Base-by-base conservation (phyloP, 2,888 invertebrate species). In the Zygogramma bicolorata region DNA sequence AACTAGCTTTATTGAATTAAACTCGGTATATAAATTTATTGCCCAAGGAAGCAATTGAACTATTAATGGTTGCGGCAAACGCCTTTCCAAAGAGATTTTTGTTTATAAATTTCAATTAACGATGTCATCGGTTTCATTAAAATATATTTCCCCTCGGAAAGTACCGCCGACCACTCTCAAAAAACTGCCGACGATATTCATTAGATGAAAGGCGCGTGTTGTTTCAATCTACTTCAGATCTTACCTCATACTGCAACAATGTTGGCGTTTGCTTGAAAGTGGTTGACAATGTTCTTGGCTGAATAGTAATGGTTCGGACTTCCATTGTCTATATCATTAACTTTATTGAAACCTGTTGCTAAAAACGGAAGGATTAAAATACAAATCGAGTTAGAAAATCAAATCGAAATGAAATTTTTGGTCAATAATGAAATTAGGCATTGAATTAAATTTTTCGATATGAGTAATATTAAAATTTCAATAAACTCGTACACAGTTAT, bases 101-200 rank as follows among this genome's bases (percentile, higher is more conserved):
- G 67, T 71, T 71, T 71, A 71, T 71, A 71, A 71, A 71, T 68
- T 63, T 71, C 68, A 71, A 71, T 71, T 63, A 42, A 40, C 40
- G 29, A 40, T 62, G 67, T 62, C 71, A 66, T 70, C 61, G 60
- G 29, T 58, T 67, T 40, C 34, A 71, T 71, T 68, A 49, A 63
- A 68, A 71, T 68, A 68, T 61, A 71, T 63, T 63, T 27, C 42
- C 27, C 20, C 27, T 18, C 20, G n/a, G 8, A 10, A 46, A 18
- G 10, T 27, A 15, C 31, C 8, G 22, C 20, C 38, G 18, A 13
- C 1, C 6, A 6, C 31, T 8, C 8, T 40, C 22, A 38, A 25
- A 62, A n/a, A 62, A 40, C 38, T 22, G 15, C 42, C 15, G 4
- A 62, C 8, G 13, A 62, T 62, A 25, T 42, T 15, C 3, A 62